These are phyloP conservation scores for Aplidium turbinatum DNA, from an alignment of 23 tunicate species.

Conservation along the genomic window DNA sequence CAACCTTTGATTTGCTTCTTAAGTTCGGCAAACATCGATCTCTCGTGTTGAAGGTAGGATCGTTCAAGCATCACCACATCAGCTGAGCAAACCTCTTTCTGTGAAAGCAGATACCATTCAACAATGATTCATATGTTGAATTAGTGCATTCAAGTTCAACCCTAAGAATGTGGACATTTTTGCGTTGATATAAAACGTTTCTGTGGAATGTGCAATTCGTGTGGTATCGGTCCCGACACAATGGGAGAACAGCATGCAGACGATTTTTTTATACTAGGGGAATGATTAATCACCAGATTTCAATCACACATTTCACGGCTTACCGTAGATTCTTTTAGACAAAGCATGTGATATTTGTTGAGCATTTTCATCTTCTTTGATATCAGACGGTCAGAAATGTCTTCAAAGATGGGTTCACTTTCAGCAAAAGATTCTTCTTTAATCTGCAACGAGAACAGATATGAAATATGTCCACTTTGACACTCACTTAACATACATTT, in stretches of 20 bases:
- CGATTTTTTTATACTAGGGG: too few species aligned
- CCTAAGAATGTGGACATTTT: too few species aligned
- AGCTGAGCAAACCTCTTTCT: conserved; percentile 75
- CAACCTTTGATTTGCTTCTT: conserved; percentile 63
- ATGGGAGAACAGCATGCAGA: too few species aligned
- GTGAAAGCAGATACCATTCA: background rate
- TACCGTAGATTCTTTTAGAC: conserved; percentile 65
- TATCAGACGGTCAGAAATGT: conserved; percentile 33
- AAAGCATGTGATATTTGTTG: conserved; percentile 64
- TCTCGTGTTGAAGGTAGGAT: conserved; percentile 69
- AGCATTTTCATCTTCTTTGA: conserved; percentile 36
- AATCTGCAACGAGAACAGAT: conserved; percentile 46
- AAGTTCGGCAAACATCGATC: conserved; percentile 40
- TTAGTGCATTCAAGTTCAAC: too few species aligned
- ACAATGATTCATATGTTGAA: background rate
- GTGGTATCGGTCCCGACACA: too few species aligned
- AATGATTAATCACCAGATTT: too few species aligned
- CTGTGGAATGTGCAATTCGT: too few species aligned
- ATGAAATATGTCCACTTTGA: too few species aligned
- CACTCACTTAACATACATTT: too few species aligned
- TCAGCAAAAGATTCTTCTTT: conserved; percentile 40
- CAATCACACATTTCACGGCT: too few species aligned
- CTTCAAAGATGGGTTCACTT: conserved; percentile 66
- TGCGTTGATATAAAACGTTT: too few species aligned
- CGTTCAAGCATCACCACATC: conserved; percentile 81